Conservation (phyloP, 2,797 vertebrate genomes). For the Pteropus rufus region DNA sequence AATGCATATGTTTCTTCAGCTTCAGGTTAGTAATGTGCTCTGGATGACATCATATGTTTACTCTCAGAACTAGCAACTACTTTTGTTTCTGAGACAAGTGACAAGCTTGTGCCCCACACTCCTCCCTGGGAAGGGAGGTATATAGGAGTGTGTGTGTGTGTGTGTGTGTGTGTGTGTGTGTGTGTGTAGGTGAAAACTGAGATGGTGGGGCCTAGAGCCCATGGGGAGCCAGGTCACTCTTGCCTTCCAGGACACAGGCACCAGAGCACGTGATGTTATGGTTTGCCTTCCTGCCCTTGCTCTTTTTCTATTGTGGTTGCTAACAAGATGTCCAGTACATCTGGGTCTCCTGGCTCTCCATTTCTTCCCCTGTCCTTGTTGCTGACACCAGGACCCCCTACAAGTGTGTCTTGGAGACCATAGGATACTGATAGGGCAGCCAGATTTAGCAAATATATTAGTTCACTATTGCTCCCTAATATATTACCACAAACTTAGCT, state of each 20-base stretch:
- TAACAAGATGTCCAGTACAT: neutral
- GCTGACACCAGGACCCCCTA: neutral
- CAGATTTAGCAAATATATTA: neutral
- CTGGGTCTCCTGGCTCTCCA: neutral
- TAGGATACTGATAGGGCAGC: neutral
- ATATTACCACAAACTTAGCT: neutral
- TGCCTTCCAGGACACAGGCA: neutral
- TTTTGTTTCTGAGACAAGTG: conserved; percentile 1
- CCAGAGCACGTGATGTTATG: neutral
- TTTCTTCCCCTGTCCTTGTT: neutral
- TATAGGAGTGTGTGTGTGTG: neutral
- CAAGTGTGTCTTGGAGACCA: neutral
- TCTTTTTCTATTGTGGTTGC: neutral
- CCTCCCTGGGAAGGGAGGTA: neutral
- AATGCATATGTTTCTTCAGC: neutral
- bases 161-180: neutral
- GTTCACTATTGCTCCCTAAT: neutral
- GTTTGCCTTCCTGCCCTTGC: neutral
- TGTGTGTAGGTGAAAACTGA: neutral
- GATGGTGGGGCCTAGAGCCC: neutral
- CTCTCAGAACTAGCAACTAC: neutral
- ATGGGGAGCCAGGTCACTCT: neutral
- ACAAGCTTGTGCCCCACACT: neutral
- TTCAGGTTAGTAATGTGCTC: neutral
- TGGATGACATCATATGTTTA: neutral